Percentiles rank a stretch among this genome's conserved stretches.
These are phyloP conservation scores for Venustaconcha ellipsiformis DNA, from an alignment of 1,140 invertebrate species.

Conservation along the genomic window DNA sequence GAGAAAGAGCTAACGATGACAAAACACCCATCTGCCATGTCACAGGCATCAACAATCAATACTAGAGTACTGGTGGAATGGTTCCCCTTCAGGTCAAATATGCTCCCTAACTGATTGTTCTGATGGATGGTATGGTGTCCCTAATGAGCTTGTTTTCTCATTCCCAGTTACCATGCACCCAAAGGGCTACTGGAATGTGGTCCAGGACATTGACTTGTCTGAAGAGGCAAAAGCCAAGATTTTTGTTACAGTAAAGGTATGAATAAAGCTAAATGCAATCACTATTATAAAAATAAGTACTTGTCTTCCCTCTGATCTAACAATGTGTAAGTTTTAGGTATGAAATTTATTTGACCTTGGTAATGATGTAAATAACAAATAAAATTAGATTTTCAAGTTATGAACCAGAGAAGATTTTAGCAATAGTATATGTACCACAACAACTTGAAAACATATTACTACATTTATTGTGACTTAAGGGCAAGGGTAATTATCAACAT, in stretches of 20 bases:
- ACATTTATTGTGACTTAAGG: too few relatives aligned
- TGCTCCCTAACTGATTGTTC: constrained; percentile 60
- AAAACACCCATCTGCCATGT: constrained; percentile 40
- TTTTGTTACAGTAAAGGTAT: constrained; percentile 44
- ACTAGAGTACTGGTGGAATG: constrained; percentile 61
- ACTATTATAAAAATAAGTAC: background rate
- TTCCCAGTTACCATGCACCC: constrained; percentile 61
- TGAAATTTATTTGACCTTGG: background rate
- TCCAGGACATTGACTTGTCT: constrained; percentile 59
- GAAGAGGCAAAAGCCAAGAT: constrained; percentile 54
- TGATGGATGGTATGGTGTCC: constrained; percentile 67
- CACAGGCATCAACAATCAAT: constrained; percentile 49
- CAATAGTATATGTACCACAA: background rate
- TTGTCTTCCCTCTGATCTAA: background rate
- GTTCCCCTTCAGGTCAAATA: constrained; percentile 57
- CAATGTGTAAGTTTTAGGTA: background rate
- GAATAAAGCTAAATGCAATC: background rate
- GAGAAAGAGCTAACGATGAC: constrained; percentile 35
- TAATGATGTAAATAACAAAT: background rate
- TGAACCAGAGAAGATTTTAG: background rate
- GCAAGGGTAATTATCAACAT: too few relatives aligned
- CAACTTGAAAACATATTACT: too few relatives aligned
- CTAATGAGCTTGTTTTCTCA: constrained; percentile 62
- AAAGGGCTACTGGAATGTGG: constrained; percentile 62
- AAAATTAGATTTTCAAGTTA: background rate